These are phyloP conservation scores for Centropristis striata DNA, from an alignment of 2,113 vertebrate species.

Conservation along the genomic window DNA sequence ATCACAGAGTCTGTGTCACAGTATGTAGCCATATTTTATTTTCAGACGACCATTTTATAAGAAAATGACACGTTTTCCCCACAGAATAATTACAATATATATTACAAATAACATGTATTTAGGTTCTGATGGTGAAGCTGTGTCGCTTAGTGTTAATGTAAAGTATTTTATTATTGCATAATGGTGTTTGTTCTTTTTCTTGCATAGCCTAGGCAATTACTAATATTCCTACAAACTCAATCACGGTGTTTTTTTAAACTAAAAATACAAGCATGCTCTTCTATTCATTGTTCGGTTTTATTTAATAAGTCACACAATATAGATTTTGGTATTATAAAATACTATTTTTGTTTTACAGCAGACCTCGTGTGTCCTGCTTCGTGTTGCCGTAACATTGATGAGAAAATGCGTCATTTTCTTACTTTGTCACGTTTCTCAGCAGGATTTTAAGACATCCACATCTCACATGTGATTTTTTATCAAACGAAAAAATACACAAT, in stretches of 20 bases:
- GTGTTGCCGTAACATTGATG: too few species aligned
- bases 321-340: neutral
- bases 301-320: neutral
- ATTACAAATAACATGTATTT: fast-evolving
- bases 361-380: neutral
- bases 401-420: neutral
- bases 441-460: neutral
- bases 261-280: neutral
- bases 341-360: neutral
- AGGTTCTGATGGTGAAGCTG: neutral
- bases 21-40: neutral
- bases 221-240: neutral
- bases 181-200: neutral
- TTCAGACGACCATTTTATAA: neutral
- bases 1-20: neutral
- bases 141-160: neutral
- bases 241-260: neutral
- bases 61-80: neutral
- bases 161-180: neutral
- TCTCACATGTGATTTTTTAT: neutral
- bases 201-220: too few species aligned
- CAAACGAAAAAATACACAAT: neutral
- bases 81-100: fast-evolving
- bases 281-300: neutral
- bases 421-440: neutral